Conservation (phyloP, 2,797 vertebrate genomes). For the Neoniphon sammara region DNA sequence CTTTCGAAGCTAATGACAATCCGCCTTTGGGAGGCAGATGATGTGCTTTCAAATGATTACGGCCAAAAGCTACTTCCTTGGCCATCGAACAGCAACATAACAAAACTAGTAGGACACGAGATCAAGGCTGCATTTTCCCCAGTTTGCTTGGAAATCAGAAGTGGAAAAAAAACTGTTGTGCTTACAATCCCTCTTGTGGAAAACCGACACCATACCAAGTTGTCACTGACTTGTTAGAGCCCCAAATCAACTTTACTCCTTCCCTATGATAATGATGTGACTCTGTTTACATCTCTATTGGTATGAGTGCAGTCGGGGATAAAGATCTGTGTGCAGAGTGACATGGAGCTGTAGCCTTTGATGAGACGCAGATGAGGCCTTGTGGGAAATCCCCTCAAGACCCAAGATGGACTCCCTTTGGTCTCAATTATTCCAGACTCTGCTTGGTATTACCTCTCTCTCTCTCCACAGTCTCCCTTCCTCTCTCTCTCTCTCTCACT, state of each 20-base stretch:
- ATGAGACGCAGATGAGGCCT: constrained; percentile 62
- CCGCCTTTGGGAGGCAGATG: constrained; percentile 51
- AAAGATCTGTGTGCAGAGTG: constrained; percentile 64
- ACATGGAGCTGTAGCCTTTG: constrained; percentile 69
- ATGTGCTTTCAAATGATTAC: constrained; percentile 64
- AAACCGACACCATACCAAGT: constrained; percentile 48
- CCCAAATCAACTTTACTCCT: constrained; percentile 41
- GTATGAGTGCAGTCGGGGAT: constrained; percentile 42
- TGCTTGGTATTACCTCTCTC: constrained; percentile 38
- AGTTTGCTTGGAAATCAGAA: constrained; percentile 14
- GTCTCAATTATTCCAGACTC: constrained; percentile 77
- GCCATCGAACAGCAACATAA: constrained; percentile 59
- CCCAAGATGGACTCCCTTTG: constrained; percentile 74
- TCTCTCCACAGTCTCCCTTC: constrained; percentile 48
- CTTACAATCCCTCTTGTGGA: constrained; percentile 41
- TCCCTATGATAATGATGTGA: constrained; percentile 57
- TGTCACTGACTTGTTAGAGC: constrained; percentile 40
- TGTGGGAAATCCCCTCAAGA: constrained; percentile 60
- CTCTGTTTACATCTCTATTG: constrained; percentile 49
- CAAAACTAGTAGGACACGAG: constrained; percentile 57
- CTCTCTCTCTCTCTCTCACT: constrained; percentile 46
- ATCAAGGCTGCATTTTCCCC: constrained; percentile 7
- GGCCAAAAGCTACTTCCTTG: constrained; percentile 67
- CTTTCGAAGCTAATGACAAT: constrained; percentile 68
- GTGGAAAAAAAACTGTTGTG: constrained; percentile 10